Percentiles rank a stretch among this genome's conserved stretches.
phyloP scores from a whole-genome alignment of 2,113 vertebrate species.

The Catagonus wagneri region DNA sequence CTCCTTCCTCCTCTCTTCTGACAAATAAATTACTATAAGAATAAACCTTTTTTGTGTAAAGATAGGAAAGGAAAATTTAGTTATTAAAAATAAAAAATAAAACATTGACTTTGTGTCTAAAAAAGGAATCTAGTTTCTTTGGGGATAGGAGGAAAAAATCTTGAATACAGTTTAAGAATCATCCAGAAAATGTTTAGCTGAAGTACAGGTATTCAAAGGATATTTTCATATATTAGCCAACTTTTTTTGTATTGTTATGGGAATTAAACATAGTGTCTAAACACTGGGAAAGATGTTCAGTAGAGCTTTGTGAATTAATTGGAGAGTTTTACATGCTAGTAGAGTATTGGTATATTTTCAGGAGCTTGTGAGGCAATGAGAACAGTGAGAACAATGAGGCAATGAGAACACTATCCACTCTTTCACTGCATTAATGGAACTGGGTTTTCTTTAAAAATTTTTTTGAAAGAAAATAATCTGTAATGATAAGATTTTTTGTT shows the following conservation, averaged over 20 bases:
- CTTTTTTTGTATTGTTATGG: constrained; percentile 3
- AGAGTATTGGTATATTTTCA: background rate
- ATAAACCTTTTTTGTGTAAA: constrained; percentile 32
- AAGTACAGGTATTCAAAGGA: constrained; percentile 47
- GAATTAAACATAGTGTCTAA: constrained; percentile 3
- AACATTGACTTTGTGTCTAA: constrained; percentile 11
- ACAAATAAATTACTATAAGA: background rate
- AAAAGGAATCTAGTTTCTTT: constrained; percentile 66
- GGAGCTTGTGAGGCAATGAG: constrained; percentile 39
- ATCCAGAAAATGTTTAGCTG: constrained; percentile 56
- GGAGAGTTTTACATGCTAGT: background rate
- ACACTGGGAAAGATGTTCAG: constrained; percentile 12
- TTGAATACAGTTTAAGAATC: constrained; percentile 55
- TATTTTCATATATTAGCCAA: background rate
- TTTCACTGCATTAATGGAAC: background rate
- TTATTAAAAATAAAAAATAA: constrained; percentile 6
- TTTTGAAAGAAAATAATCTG: background rate
- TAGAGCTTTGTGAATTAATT: constrained; percentile 40
- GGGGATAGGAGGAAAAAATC: constrained; percentile 20
- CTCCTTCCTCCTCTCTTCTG: background rate
- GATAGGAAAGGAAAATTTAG: background rate
- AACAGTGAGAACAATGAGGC: background rate
- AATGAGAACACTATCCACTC: constrained; percentile 16
- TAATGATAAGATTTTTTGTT: background rate
- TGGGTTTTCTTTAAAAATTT: background rate